These are phyloP conservation scores for Lytechinus pictus DNA, from an alignment of 35 echinoderm and acorn worm species.

Conservation along the genomic window DNA sequence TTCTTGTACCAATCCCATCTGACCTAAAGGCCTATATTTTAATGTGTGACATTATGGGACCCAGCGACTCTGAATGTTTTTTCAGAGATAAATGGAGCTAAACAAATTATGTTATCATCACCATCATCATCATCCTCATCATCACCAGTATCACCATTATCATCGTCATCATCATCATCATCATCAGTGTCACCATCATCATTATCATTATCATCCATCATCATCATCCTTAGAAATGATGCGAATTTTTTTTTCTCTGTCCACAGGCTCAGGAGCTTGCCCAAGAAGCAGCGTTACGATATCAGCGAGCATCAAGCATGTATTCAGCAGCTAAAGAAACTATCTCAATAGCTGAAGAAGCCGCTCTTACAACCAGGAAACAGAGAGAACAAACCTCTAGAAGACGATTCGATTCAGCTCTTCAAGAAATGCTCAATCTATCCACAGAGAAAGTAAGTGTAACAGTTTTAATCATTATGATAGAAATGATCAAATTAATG, in stretches of 20 bases:
- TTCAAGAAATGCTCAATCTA: conserved; percentile 92
- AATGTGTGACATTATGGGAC: no score
- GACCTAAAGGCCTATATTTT: no score
- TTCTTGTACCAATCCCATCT: no score
- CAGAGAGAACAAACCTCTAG: conserved; percentile 38
- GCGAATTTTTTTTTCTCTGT: not conserved
- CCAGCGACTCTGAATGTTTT: no score
- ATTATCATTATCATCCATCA: not conserved
- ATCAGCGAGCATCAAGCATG: conserved; percentile 78
- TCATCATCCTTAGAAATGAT: not conserved
- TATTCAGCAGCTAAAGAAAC: conserved; percentile 88
- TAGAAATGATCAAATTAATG: no score
- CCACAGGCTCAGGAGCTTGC: conserved; percentile 75
- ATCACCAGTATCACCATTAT: not conserved
- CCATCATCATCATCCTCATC: not conserved
- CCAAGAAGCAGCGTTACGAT: conserved; percentile 77
- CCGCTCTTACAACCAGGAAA: conserved; percentile 12
- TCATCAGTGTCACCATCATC: not conserved
- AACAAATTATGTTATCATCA: not conserved
- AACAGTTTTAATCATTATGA: not conserved
- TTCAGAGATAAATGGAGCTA: no score
- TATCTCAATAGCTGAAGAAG: conserved; percentile 77
- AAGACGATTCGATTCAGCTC: conserved; percentile 78
- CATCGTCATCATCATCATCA: not conserved
- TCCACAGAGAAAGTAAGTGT: conserved; percentile 74